A percentile compares a stretch with the other conserved stretches of the same genome.
phyloP scores from a whole-genome alignment of 2,888 invertebrate species.

The Leucoma salicis region DNA sequence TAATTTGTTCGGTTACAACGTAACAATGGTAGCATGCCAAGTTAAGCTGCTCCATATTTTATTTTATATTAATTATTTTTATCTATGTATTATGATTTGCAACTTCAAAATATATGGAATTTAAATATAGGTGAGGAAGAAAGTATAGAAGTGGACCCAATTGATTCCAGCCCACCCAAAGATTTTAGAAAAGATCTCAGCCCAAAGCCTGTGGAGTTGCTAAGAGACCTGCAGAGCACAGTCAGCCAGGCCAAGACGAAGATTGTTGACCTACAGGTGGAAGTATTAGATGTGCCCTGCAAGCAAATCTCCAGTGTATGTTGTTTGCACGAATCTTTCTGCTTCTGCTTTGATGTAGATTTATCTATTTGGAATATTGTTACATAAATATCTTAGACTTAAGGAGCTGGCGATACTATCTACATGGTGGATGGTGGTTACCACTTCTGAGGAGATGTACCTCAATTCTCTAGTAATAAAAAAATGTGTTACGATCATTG shows the following conservation, averaged over 20 bases:
- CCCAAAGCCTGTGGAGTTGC: slow-evolving; percentile 62
- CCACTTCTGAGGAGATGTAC: no score
- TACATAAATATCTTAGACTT: no score
- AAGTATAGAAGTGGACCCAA: slow-evolving; percentile 52
- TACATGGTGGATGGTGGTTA: no score
- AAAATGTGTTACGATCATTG: no score
- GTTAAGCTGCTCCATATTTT: no score
- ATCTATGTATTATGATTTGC: no score
- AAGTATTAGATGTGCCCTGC: slow-evolving; percentile 62
- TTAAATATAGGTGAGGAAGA: slow-evolving; percentile 79
- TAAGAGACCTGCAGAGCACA: slow-evolving; percentile 80
- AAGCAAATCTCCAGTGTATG: slow-evolving; percentile 67
- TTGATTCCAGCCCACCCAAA: slow-evolving; percentile 38
- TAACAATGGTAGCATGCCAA: no score
- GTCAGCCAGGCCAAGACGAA: slow-evolving; percentile 83
- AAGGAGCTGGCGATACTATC: no score
- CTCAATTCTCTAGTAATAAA: no score
- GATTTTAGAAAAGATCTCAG: slow-evolving; percentile 52
- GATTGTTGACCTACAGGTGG: slow-evolving; percentile 84
- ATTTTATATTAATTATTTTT: no score
- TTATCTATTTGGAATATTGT: slow-evolving; percentile 7
- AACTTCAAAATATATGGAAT: no score
- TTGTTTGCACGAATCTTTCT: slow-evolving; percentile 66
- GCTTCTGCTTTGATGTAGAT: slow-evolving; percentile 37
- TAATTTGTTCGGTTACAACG: no score